A percentile compares a stretch with the other conserved stretches of the same genome.
Evolutionary conservation across 2,113 vertebrate genomes (phyloP).

Genomic region (Dromaius novaehollandiae): DNA sequence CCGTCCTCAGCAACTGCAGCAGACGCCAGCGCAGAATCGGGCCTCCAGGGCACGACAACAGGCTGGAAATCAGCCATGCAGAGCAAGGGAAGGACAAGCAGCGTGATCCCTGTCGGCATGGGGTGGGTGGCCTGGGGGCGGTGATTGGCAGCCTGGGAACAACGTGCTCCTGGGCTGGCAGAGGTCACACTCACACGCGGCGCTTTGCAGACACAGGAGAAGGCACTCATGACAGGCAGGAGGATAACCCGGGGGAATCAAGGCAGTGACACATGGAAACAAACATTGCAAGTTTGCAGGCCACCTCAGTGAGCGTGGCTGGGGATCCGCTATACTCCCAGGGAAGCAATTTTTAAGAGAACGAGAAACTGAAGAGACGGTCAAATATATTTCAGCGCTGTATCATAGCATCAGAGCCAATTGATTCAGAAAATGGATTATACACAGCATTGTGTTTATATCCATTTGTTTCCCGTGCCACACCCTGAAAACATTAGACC

Average conservation of each 20-base stretch:
- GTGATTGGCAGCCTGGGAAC: not conserved
- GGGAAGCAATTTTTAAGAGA: not conserved
- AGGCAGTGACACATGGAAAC: not conserved
- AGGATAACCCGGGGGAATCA: not conserved
- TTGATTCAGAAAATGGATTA: not conserved
- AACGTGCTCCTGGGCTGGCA: not conserved
- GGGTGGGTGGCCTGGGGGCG: too few species aligned
- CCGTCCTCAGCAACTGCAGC: accelerated
- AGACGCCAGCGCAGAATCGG: not conserved
- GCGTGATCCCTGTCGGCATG: not conserved
- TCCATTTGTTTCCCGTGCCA: not conserved
- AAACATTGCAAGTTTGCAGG: not conserved
- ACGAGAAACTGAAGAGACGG: too few species aligned
- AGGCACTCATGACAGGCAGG: not conserved
- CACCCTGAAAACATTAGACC: not conserved
- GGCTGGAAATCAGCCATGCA: not conserved
- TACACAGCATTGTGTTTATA: not conserved
- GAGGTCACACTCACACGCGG: not conserved
- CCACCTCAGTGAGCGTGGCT: not conserved
- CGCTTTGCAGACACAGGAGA: not conserved
- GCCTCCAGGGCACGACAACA: not conserved
- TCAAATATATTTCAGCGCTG: not conserved
- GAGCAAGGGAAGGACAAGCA: not conserved
- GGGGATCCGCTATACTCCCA: not conserved
- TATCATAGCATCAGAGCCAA: not conserved